Evolutionary conservation across 2,888 invertebrate genomes (phyloP).

Genomic region (Macrosoma leucophasiata): DNA sequence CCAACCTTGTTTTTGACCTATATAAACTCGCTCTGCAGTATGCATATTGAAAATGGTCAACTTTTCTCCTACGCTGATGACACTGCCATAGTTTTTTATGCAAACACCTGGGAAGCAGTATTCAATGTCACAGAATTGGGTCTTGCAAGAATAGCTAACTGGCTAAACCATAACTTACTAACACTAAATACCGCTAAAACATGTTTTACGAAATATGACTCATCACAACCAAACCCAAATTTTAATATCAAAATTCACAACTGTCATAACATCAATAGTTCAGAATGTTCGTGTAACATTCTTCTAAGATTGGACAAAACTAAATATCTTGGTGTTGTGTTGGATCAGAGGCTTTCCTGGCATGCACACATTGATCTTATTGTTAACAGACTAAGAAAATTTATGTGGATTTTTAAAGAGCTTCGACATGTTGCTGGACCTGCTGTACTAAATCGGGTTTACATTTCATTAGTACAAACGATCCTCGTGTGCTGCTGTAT

Average conservation of each 20-base stretch:
- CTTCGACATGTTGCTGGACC: no score
- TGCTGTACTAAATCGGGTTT: no score
- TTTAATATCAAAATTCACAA: neutral
- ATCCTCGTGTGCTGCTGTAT: no score
- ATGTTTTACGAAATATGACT: constrained; percentile 4
- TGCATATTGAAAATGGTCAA: constrained; percentile 6
- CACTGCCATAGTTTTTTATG: constrained; percentile 15
- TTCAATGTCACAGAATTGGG: constrained; percentile 6
- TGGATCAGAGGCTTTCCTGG: no score
- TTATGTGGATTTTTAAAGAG: no score
- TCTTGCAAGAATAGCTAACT: constrained; percentile 4
- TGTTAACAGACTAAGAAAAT: no score
- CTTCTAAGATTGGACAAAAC: no score
- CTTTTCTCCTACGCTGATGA: constrained; percentile 20
- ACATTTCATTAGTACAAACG: no score
- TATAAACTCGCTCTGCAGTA: constrained; percentile 9
- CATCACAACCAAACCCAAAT: neutral
- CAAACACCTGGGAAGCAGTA: constrained; percentile 7
- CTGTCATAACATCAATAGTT: neutral
- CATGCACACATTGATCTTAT: no score
- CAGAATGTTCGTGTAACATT: no score
- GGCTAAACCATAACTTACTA: constrained; percentile 11
- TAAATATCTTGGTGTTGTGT: no score
- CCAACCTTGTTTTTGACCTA: constrained; percentile 13
- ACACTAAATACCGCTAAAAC: constrained; percentile 17